phyloP scores from a whole-genome alignment of 2,888 invertebrate species.

The Mimachlamys varia region DNA sequence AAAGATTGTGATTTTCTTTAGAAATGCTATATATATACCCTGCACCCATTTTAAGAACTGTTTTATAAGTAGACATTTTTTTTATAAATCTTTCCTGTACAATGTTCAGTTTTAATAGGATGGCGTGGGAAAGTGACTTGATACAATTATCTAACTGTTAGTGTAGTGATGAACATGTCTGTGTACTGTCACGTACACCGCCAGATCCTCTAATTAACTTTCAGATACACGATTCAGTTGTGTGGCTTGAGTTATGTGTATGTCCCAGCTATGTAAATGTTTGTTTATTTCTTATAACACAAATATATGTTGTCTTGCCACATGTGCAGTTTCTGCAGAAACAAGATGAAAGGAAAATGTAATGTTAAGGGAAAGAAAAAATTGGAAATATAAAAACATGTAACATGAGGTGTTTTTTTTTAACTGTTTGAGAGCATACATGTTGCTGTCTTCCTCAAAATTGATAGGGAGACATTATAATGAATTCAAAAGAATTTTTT shows the following conservation, averaged over 20 bases:
- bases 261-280: background rate
- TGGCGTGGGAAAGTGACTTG: background rate
- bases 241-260: background rate
- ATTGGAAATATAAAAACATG: background rate
- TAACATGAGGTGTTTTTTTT: background rate
- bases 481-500: no score
- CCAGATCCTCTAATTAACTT: background rate
- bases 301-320: background rate
- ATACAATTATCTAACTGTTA: background rate
- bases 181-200: background rate
- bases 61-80: no score
- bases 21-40: no score
- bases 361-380: background rate
- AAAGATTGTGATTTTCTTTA: no score
- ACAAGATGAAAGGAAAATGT: background rate
- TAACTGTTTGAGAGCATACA: background rate
- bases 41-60: no score
- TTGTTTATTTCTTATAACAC: background rate
- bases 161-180: constrained; percentile 15
- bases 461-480: background rate
- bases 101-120: background rate
- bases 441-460: no score
- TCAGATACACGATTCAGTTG: background rate
- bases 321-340: constrained; percentile 16
- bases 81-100: no score